Percentiles rank a stretch among this genome's conserved stretches.
Evolutionary conservation across 2,797 vertebrate genomes (phyloP).

Genomic region (Cephalopachus bancanus): DNA sequence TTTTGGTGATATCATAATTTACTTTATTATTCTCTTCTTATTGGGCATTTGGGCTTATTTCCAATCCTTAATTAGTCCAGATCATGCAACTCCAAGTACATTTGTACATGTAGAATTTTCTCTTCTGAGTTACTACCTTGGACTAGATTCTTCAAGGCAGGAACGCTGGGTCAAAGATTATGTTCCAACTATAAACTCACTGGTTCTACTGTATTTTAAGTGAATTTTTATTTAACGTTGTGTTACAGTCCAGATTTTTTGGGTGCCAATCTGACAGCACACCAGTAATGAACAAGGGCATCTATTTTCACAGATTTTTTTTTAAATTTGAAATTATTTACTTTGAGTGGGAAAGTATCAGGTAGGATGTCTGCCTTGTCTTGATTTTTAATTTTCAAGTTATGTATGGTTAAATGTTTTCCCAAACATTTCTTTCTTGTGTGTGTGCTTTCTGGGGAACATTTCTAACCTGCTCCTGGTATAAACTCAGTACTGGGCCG

Average conservation of each 20-base stretch:
- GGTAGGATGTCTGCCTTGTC: not conserved
- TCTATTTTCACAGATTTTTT: not conserved
- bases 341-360: not conserved
- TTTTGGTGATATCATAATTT: not conserved
- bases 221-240: not conserved
- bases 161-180: not conserved
- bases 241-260: not conserved
- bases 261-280: not conserved
- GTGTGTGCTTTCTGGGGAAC: not conserved
- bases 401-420: not conserved
- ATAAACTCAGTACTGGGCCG: not conserved
- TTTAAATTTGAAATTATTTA: not conserved
- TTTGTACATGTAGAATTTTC: not conserved
- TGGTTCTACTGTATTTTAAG: not conserved
- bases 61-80: not conserved
- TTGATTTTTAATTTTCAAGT: slow-evolving; percentile 52
- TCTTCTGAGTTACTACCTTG: not conserved
- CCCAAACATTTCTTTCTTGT: not conserved
- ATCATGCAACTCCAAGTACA: not conserved
- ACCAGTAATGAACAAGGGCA: not conserved
- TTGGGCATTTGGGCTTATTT: slow-evolving; percentile 5
- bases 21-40: not conserved
- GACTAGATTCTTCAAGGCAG: not conserved
- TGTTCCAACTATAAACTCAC: not conserved
- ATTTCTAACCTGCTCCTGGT: not conserved